Percentiles rank a stretch among this genome's conserved stretches.
Evolutionary conservation across 2,797 vertebrate genomes (phyloP).

Genomic region (Chiroxiphia lanceolata): DNA sequence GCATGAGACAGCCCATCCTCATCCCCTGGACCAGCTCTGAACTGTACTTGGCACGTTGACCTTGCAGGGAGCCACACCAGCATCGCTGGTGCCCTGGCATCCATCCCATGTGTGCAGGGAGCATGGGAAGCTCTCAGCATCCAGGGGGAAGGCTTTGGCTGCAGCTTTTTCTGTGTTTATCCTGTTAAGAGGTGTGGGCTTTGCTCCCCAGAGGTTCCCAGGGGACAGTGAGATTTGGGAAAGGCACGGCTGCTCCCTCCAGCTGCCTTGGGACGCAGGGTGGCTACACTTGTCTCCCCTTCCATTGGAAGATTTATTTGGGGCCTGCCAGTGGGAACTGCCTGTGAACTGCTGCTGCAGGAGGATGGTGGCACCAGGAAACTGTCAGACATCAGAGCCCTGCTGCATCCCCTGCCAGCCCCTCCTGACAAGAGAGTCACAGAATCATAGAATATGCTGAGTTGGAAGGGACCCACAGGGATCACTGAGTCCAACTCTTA

Average conservation of each 20-base stretch:
- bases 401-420: neutral
- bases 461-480: neutral
- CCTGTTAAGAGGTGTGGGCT: neutral
- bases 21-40: neutral
- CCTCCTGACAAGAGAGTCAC: neutral
- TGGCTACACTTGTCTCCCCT: neutral
- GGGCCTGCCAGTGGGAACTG: neutral
- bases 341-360: neutral
- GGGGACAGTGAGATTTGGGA: neutral
- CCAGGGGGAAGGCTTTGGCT: neutral
- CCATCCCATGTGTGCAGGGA: neutral
- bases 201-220: neutral
- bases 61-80: neutral
- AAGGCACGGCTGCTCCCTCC: neutral
- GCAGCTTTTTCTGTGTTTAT: neutral
- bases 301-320: neutral
- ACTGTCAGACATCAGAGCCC: neutral
- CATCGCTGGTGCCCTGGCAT: neutral
- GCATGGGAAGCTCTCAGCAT: neutral
- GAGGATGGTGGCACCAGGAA: neutral
- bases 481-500: neutral
- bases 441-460: neutral
- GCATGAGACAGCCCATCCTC: neutral
- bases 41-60: neutral
- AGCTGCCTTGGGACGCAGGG: neutral